Evolutionary conservation across 2,113 vertebrate species (phyloP), one percentile per base, ranked within the genome.

Genomic region (Acrocephalus kingi): DNA sequence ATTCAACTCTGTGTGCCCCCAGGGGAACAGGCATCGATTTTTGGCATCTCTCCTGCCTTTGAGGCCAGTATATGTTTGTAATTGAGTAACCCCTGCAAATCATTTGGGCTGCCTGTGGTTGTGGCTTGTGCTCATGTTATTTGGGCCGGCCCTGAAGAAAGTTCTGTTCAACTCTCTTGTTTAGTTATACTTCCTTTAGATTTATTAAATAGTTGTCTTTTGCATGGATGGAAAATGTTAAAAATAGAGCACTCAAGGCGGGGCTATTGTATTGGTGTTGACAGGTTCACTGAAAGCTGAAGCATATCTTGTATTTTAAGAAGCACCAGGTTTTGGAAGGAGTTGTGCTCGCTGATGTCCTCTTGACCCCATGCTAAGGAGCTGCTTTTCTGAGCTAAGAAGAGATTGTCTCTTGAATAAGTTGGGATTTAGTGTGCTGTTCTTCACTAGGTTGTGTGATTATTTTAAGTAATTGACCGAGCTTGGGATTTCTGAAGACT

Each of bases 191-290:
- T 92, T 95, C 69, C 49, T 83, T 82, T 81, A 52, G 23, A 30
- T 92, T 86, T 84, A 39, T 67, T 91, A 37, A 83, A 43, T 85
- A 67, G 24, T 48, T 69, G 59, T 90, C 64, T 46, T 69, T 90
- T 97, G 78, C 33, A 35, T 93, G 92, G 89, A 59, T 91, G 94
- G 94, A 93, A 96, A 89, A 89, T 41, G 43, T 77, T 95, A 96
- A 96, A 92, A 96, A 96, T 96, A 95, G 94, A 75, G 41, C 23
- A n/a, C 43, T 69, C 24, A 16, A 45, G 90, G 72, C 46, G 17
- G 56, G 46, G 54, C 86, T 64, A 45, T 95, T 95, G 92, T 95
- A 52, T 75, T 84, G 76, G 80, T 92, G 88, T 86, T 94, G 96
- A 90, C 73, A 93, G 68, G 64, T 49, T 86, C 0, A 0, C 37